phyloP scores from a whole-genome alignment of 53 echinoderm and acorn worm species.

The Antedon mediterranea region DNA sequence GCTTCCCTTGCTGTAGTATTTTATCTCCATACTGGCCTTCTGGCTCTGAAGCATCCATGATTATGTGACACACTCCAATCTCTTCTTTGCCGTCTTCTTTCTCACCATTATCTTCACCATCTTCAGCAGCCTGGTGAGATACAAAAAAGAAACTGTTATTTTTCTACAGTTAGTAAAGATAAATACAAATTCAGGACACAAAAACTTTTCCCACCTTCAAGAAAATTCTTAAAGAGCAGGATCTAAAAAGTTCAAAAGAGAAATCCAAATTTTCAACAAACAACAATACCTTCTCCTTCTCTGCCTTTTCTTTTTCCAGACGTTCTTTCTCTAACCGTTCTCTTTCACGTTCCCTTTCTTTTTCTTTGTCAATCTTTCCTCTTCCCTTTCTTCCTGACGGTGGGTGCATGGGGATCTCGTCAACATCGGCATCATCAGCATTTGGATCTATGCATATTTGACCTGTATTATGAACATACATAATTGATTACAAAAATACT shows the following conservation, averaged over 20 bases:
- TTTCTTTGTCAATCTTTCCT: conserved; percentile 85
- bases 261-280: background rate
- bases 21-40: conserved; percentile 51
- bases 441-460: conserved; percentile 42
- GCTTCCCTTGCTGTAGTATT: conserved; percentile 37
- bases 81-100: conserved; percentile 62
- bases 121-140: conserved; percentile 28
- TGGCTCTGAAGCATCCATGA: conserved; percentile 89
- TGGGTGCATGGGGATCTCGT: conserved; percentile 65
- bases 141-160: too few species aligned
- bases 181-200: too few species aligned
- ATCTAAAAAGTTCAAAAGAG: too few species aligned
- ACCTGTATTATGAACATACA: conserved; percentile 11
- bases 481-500: too few species aligned
- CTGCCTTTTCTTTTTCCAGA: conserved; percentile 82
- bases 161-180: too few species aligned
- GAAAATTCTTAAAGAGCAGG: too few species aligned
- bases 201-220: too few species aligned
- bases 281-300: conserved; percentile 32
- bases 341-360: conserved; percentile 85
- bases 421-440: conserved; percentile 61
- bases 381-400: conserved; percentile 93
- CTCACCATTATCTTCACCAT: conserved; percentile 50
- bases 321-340: conserved; percentile 85
- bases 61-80: conserved; percentile 67